phyloP scores from a whole-genome alignment of 2,888 invertebrate genomes.

The Escarpia spicata region DNA sequence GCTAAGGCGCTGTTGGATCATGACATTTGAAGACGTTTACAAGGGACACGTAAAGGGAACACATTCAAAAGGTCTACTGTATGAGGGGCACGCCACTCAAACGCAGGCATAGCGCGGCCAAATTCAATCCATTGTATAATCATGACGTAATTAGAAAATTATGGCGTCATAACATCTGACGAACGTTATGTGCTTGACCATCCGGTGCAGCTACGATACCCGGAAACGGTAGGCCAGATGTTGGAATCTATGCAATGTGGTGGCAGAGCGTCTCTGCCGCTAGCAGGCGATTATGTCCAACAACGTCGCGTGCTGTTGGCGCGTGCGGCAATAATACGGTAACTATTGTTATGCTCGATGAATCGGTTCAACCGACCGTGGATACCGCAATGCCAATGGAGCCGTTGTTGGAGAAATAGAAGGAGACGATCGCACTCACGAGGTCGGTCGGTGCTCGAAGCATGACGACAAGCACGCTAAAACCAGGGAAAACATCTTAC shows the following conservation, averaged over 20 bases:
- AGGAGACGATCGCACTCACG: not conserved
- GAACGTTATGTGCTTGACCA: not conserved
- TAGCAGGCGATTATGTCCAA: not conserved
- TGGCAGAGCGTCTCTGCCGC: not conserved
- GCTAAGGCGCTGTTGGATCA: too few relatives aligned
- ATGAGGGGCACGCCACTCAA: too few relatives aligned
- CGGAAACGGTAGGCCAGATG: not conserved
- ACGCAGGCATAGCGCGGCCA: too few relatives aligned
- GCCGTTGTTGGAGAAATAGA: not conserved
- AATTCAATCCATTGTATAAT: too few relatives aligned
- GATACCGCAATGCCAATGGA: not conserved
- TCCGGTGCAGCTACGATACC: not conserved
- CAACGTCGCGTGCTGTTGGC: not conserved
- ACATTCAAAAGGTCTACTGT: too few relatives aligned
- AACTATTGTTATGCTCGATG: not conserved
- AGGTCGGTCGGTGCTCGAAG: not conserved
- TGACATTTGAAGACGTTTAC: too few relatives aligned
- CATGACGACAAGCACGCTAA: conserved; percentile 6
- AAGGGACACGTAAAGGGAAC: too few relatives aligned
- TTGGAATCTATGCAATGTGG: not conserved
- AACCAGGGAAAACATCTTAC: conserved; percentile 19
- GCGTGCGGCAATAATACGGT: not conserved
- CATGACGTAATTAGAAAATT: not conserved
- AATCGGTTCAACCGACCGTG: not conserved
- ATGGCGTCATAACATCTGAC: not conserved